Percentiles rank a stretch among this genome's conserved stretches.
Evolutionary conservation across 1,140 invertebrate genomes (phyloP).

Genomic region (Drosophila auraria): DNA sequence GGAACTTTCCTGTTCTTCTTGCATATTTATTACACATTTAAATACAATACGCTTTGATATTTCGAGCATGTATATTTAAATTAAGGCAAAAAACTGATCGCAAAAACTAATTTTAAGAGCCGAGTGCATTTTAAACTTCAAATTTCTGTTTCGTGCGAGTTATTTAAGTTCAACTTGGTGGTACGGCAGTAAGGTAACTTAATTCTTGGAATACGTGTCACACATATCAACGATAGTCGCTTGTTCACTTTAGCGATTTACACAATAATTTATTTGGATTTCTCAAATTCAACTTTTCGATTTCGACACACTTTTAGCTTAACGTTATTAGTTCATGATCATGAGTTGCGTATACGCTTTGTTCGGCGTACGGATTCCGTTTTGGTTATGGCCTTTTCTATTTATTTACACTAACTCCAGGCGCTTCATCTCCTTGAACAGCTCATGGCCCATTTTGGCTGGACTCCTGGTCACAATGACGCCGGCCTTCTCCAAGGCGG

Average conservation of each 20-base stretch:
- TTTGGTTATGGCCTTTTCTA: conserved; percentile 51
- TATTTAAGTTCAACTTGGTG: conserved; percentile 56
- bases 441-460: conserved; percentile 96
- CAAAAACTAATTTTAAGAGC: conserved; percentile 35
- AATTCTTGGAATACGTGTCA: conserved; percentile 64
- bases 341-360: conserved; percentile 66
- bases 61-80: conserved; percentile 61
- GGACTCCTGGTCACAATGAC: conserved; percentile 98
- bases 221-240: conserved; percentile 10
- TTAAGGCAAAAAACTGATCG: conserved; percentile 41
- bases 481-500: conserved; percentile 95
- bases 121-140: conserved; percentile 51
- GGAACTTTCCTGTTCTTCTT: conserved; percentile 7
- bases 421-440: conserved; percentile 95
- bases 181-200: conserved; percentile 73
- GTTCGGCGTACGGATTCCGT: conserved; percentile 43
- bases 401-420: conserved; percentile 82
- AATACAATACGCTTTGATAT: conserved; percentile 58
- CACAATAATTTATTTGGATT: conserved; percentile 76
- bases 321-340: conserved; percentile 49
- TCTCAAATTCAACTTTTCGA: conserved; percentile 48
- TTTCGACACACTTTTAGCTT: conserved; percentile 72
- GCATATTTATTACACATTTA: conserved; percentile 54
- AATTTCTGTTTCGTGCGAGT: conserved; percentile 52
- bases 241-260: conserved; percentile 52